Conservation (phyloP, 2,888 invertebrate genomes). For the Punctoribates punctum region DNA sequence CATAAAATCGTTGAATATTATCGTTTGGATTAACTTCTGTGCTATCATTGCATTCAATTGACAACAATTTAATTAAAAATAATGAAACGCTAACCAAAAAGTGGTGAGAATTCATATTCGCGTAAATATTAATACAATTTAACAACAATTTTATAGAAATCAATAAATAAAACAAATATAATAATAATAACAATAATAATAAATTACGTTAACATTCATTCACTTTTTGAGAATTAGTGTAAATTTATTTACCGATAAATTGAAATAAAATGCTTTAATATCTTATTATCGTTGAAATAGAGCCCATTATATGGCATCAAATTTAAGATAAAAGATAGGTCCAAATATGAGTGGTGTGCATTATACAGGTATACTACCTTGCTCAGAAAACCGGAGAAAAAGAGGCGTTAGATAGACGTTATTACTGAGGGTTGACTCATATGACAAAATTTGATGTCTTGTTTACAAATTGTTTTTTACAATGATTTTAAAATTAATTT, state of each 20-base stretch:
- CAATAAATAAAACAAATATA: not conserved
- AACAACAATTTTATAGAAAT: not conserved
- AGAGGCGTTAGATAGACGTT: too few relatives aligned
- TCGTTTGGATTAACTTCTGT: not conserved
- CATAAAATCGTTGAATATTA: slow-evolving; percentile 55
- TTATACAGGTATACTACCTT: too few relatives aligned
- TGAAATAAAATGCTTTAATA: too few relatives aligned
- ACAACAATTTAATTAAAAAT: not conserved
- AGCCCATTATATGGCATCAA: too few relatives aligned
- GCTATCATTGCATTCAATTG: slow-evolving; percentile 17
- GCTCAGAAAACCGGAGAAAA: too few relatives aligned
- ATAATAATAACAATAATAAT: not conserved
- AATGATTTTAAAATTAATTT: slow-evolving; percentile 22
- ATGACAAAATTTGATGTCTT: not conserved
- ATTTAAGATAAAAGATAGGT: too few relatives aligned
- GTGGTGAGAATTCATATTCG: not conserved
- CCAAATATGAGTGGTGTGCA: too few relatives aligned
- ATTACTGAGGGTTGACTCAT: too few relatives aligned
- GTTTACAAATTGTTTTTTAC: not conserved
- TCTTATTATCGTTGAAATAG: too few relatives aligned
- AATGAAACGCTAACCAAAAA: not conserved
- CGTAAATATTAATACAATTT: not conserved
- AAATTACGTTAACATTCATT: not conserved
- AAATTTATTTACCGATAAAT: too few relatives aligned
- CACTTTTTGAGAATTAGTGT: not conserved